Evolutionary conservation across 1,140 invertebrate species (phyloP).

Genomic region (Drosophila ananassae): DNA sequence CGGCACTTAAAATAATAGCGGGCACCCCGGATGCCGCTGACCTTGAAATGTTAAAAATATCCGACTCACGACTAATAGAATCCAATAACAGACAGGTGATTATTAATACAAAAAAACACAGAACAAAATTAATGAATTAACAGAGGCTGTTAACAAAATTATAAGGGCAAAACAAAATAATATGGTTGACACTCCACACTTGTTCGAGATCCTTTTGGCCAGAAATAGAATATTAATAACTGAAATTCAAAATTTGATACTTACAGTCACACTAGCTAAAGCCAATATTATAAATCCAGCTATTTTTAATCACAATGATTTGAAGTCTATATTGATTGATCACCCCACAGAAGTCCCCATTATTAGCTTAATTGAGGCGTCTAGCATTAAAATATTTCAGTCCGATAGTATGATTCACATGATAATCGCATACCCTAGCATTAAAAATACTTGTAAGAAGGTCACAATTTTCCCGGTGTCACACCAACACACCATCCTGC

Average conservation of each 20-base stretch:
- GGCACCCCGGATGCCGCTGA: constrained; percentile 9
- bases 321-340: constrained; percentile 11
- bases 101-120: constrained; percentile 6
- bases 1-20: constrained; percentile 8
- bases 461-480: constrained; percentile 22
- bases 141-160: too few relatives aligned
- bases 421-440: constrained; percentile 30
- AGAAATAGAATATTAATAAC: too few relatives aligned
- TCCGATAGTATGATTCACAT: constrained; percentile 30
- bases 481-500: constrained; percentile 22
- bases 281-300: constrained; percentile 8
- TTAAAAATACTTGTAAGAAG: constrained; percentile 34
- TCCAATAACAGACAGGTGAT: constrained; percentile 18
- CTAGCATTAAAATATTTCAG: constrained; percentile 35
- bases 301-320: constrained; percentile 19
- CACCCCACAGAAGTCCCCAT: constrained; percentile 12
- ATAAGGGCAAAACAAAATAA: too few relatives aligned
- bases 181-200: too few relatives aligned
- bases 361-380: constrained; percentile 1
- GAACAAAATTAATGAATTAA: constrained; percentile 14
- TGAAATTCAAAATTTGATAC: constrained; percentile 11
- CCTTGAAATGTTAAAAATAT: constrained; percentile 6
- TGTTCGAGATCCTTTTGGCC: too few relatives aligned
- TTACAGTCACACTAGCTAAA: constrained; percentile 20
- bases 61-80: not conserved